Base-by-base conservation (phyloP, 2,888 invertebrate genomes). In the Orthonevra nobilis region DNA sequence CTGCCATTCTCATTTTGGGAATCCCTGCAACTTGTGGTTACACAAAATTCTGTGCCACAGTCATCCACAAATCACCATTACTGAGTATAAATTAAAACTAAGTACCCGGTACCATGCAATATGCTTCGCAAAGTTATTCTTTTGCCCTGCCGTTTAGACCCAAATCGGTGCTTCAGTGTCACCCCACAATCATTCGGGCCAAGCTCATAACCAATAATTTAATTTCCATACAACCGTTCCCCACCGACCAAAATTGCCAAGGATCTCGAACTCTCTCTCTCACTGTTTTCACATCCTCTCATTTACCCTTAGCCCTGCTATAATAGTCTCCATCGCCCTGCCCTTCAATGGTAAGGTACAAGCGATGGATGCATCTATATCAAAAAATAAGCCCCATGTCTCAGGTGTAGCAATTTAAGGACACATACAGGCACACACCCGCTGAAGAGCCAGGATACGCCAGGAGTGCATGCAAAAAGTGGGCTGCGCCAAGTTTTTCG, bases 351-450 rank as follows among this genome's bases (percentile, higher is more conserved):
- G 34, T 20, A 61, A 46, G 52, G 54, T 42, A n/a, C n/a, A n/a
- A 46, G 23, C 40, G 74, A 74, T 64, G 81, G 81, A 74, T 81
- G 68, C 68, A 63, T 74, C 81, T 81, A 81, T 81, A 81, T 81
- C 81, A 81, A 74, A 81, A 81, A 74, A 74, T 74, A 81, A 74
- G 68, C 74, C 69, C 74, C 68, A 74, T 81, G 81, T 81, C 81
- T 74, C 81, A 81, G 81, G 81, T 81, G 81, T 74, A 81, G 81
- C 81, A 81, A 81, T 81, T 74, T 72, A 74, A 74, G 32, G 79
- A 61, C 79, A 54, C 32, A 64, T 46, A 54, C 23, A 23, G 23
- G 5, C 5, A 23, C 52, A 60, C 73, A 17, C 44, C 15, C 44
- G 12, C 20, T 26, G 64, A n/a, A n/a, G n/a, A 14, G 23, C 5